phyloP scores from a whole-genome alignment of 2,113 vertebrate genomes.

The Sinocyclocheilus anophthalmus region DNA sequence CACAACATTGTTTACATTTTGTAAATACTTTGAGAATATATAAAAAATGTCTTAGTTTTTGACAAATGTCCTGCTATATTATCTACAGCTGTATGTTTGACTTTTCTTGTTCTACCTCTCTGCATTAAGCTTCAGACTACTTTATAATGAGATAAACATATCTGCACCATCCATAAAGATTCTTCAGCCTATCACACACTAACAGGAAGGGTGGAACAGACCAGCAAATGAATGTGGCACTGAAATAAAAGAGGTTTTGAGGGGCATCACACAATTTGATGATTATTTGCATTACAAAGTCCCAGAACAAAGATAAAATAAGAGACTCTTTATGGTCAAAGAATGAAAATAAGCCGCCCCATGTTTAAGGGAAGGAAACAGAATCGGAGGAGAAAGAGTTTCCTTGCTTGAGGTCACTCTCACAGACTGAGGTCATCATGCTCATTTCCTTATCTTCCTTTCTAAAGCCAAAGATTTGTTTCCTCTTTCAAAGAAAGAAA shows the following conservation, averaged over 20 bases:
- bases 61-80: not conserved
- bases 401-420: not conserved
- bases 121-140: not conserved
- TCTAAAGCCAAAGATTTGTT: not conserved
- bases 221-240: not conserved
- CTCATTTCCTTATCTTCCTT: conserved; percentile 3
- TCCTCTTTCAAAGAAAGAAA: not conserved
- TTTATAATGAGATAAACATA: conserved; percentile 16
- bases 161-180: conserved; percentile 12
- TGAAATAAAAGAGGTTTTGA: not conserved
- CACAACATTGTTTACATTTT: conserved; percentile 34
- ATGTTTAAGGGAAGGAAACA: conserved; percentile 8
- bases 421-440: not conserved
- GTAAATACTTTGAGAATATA: not conserved
- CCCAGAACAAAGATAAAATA: not conserved
- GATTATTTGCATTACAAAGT: not conserved
- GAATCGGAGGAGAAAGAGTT: not conserved
- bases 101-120: not conserved
- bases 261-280: not conserved
- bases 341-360: not conserved
- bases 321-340: not conserved
- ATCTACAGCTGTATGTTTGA: not conserved
- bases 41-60: not conserved
- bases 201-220: conserved; percentile 18
- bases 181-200: conserved; percentile 24